A percentile compares a stretch with the other conserved stretches of the same genome.
Evolutionary conservation across 92 coral and sea anemone genomes (phyloP).

Genomic region (Actinostola sp.): DNA sequence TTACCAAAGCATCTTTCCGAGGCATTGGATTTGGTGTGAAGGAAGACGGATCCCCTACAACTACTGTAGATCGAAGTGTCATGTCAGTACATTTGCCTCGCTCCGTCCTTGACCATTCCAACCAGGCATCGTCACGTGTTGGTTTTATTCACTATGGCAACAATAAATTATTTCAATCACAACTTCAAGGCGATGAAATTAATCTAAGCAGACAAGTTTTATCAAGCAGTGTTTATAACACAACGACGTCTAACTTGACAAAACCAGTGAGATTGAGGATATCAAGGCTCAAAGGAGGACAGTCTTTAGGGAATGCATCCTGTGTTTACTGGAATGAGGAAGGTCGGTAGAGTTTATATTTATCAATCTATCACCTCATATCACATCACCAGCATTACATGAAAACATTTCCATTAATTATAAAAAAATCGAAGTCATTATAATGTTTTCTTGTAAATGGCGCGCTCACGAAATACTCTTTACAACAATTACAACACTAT

Average conservation of each 20-base stretch:
- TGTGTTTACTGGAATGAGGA: constrained; percentile 20
- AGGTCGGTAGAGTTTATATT: neutral
- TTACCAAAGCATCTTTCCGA: constrained; percentile 44
- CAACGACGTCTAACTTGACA: constrained; percentile 1
- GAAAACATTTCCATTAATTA: no score
- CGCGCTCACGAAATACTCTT: no score
- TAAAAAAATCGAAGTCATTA: no score
- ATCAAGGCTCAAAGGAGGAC: constrained; percentile 6
- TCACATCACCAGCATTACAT: no score
- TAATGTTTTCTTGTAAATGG: no score
- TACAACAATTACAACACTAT: no score
- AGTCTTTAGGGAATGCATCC: neutral
- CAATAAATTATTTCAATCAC: constrained; percentile 70
- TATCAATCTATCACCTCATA: no score
- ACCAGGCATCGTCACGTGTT: constrained; percentile 27
- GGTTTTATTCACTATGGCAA: constrained; percentile 71
- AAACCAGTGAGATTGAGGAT: constrained; percentile 11
- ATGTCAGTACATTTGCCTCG: constrained; percentile 24
- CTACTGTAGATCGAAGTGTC: constrained; percentile 29
- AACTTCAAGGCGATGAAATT: constrained; percentile 5
- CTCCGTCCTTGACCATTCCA: neutral
- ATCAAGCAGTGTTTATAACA: constrained; percentile 32
- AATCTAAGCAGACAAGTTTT: constrained; percentile 4
- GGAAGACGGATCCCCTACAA: neutral
- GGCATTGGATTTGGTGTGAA: constrained; percentile 58